A percentile compares a stretch with the other conserved stretches of the same genome.
Conservation (phyloP, 2,113 vertebrate genomes). For the Dasyornis broadbenti region DNA sequence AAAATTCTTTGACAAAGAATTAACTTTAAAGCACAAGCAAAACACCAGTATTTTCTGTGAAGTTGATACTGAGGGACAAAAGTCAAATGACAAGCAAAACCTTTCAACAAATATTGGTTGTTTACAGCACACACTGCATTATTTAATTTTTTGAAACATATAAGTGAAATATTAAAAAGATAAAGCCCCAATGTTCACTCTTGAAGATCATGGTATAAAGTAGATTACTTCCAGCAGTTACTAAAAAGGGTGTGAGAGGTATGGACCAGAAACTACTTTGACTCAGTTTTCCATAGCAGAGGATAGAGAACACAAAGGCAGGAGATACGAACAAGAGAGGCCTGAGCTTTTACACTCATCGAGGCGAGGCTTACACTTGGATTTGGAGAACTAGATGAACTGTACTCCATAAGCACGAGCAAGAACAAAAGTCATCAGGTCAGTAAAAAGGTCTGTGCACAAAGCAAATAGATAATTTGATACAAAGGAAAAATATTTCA, state of each 20-base stretch:
- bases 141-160: background rate
- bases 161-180: background rate
- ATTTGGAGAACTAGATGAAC: background rate
- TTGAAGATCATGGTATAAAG: background rate
- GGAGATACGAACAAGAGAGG: background rate
- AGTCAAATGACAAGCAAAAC: background rate
- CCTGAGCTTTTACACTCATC: background rate
- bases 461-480: background rate
- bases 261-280: background rate
- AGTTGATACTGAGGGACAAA: background rate
- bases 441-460: background rate
- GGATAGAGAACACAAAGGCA: background rate
- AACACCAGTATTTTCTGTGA: background rate
- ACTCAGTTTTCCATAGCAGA: background rate
- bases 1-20: background rate
- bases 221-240: background rate
- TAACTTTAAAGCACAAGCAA: background rate
- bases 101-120: background rate
- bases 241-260: background rate
- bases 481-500: background rate
- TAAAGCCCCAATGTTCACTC: background rate
- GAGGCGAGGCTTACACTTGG: background rate
- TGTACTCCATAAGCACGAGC: background rate
- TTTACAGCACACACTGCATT: background rate
- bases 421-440: background rate